Evolutionary conservation across 2,797 vertebrate species (phyloP).

Genomic region (Spheniscus humboldti): DNA sequence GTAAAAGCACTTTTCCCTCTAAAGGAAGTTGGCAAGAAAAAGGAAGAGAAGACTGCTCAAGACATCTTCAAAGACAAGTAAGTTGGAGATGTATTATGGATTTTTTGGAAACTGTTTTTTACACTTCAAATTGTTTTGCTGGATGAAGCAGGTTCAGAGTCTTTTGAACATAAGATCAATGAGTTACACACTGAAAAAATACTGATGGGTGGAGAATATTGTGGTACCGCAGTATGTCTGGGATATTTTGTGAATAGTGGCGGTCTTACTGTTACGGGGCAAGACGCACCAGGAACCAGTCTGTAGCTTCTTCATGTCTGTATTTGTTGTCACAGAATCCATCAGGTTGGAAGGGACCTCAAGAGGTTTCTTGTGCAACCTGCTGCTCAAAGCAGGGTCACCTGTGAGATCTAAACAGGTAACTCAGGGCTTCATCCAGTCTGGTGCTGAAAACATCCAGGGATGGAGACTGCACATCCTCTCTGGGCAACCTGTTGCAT

Average conservation of each 20-base stretch:
- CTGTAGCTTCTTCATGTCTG: not conserved
- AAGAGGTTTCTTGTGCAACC: not conserved
- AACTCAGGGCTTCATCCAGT: not conserved
- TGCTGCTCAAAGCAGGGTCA: not conserved
- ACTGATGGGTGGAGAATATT: not conserved
- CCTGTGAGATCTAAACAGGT: not conserved
- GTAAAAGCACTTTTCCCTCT: conserved; percentile 87
- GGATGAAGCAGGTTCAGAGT: not conserved
- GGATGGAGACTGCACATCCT: not conserved
- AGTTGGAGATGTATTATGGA: conserved; percentile 48
- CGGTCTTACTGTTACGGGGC: not conserved
- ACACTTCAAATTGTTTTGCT: not conserved
- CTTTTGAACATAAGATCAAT: not conserved
- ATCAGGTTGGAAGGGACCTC: not conserved
- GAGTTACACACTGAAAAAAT: not conserved
- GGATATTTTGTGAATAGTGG: not conserved
- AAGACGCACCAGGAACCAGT: not conserved
- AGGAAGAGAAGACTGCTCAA: conserved; percentile 86
- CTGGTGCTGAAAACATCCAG: not conserved
- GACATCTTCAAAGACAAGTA: conserved; percentile 90
- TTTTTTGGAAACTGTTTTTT: not conserved
- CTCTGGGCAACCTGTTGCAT: not conserved
- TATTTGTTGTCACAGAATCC: not conserved
- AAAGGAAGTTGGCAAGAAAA: conserved; percentile 85
- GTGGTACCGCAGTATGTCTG: not conserved